Evolutionary conservation across 1,140 invertebrate species (phyloP).

Genomic region (Aleiodes sp.): DNA sequence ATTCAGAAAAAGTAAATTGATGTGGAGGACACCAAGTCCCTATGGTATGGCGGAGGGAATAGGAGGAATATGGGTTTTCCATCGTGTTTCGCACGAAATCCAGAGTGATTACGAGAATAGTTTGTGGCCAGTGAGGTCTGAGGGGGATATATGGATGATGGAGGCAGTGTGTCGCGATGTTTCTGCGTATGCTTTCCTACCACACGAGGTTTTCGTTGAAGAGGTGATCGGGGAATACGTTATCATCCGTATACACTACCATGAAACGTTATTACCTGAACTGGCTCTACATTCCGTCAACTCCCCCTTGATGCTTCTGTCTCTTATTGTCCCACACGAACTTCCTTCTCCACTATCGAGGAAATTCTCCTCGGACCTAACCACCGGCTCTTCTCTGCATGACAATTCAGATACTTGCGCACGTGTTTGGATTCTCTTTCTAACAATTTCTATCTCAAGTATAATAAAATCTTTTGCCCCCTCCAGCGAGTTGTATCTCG

Average conservation of each 20-base stretch:
- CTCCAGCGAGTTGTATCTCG: background rate
- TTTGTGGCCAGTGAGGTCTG: constrained; percentile 20
- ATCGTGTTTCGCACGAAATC: constrained; percentile 23
- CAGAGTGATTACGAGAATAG: constrained; percentile 30
- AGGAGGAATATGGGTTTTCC: background rate
- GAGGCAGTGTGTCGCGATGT: constrained; percentile 6
- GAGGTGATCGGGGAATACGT: constrained; percentile 29
- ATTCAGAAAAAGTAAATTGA: background rate
- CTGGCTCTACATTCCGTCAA: background rate
- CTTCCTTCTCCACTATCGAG: background rate
- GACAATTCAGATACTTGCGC: constrained; percentile 17
- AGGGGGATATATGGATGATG: background rate
- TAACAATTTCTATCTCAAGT: background rate
- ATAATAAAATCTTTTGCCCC: background rate
- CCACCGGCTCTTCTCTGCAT: constrained; percentile 18
- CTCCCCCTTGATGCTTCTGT: background rate
- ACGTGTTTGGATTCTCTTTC: constrained; percentile 26
- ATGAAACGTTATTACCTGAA: constrained; percentile 22
- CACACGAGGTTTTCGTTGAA: constrained; percentile 4
- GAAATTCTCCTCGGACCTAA: constrained; percentile 4
- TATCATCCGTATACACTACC: constrained; percentile 27
- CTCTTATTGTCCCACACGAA: background rate
- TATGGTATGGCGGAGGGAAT: background rate
- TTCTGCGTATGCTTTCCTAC: background rate
- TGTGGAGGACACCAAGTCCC: background rate